Conservation (phyloP, 2,888 invertebrate species). For the Rhaphigaster nebulosa region DNA sequence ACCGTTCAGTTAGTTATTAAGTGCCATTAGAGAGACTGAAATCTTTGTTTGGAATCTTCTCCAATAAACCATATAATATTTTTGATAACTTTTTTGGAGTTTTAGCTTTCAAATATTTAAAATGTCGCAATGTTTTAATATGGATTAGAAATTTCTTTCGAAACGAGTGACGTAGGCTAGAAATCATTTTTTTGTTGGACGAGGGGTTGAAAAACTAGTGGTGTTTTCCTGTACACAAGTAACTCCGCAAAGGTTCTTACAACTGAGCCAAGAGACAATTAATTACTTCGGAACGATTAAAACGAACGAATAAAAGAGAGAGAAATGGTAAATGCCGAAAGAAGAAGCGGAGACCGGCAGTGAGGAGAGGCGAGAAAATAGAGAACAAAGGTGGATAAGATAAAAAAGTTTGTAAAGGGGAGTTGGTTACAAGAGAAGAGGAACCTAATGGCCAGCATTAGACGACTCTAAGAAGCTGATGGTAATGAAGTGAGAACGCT, state of each 20-base stretch:
- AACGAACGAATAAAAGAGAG: neutral
- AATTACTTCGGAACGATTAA: neutral
- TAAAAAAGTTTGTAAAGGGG: constrained; percentile 11
- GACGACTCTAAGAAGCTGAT: neutral
- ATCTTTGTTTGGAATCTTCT: too few species aligned
- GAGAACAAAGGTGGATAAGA: constrained; percentile 12
- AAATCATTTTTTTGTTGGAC: too few species aligned
- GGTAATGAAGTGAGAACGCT: constrained; percentile 37
- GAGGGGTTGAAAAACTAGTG: neutral
- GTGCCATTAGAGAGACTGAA: too few species aligned
- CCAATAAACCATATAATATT: too few species aligned
- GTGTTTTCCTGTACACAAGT: neutral
- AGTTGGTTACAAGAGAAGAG: neutral
- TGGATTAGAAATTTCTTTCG: too few species aligned
- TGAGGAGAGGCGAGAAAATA: neutral
- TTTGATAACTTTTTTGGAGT: too few species aligned
- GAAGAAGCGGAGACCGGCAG: neutral
- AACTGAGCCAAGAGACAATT: neutral
- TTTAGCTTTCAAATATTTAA: too few species aligned
- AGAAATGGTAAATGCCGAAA: constrained; percentile 1
- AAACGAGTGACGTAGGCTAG: too few species aligned
- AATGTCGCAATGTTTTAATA: too few species aligned
- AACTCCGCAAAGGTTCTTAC: neutral
- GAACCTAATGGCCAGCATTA: neutral
- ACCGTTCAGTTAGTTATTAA: too few species aligned